Percentiles rank a stretch among this genome's conserved stretches.
Evolutionary conservation across 2,797 vertebrate species (phyloP).

Genomic region (Pachyuromys duprasi): DNA sequence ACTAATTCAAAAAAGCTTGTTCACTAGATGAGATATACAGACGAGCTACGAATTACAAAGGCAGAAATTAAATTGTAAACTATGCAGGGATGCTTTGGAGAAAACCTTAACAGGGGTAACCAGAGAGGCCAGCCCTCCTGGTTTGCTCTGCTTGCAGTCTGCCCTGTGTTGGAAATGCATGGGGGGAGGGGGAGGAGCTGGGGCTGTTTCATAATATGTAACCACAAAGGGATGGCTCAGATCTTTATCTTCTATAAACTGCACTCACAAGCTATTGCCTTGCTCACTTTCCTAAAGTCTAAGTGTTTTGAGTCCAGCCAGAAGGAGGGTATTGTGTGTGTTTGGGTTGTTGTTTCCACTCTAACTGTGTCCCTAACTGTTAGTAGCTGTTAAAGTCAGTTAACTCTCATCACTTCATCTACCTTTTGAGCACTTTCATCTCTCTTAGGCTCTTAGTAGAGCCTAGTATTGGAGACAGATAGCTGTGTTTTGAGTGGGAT

Average conservation of each 20-base stretch:
- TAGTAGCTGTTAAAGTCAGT: slow-evolving; percentile 50
- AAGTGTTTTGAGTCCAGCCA: neutral
- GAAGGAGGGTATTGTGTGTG: neutral
- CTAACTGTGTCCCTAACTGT: slow-evolving; percentile 30
- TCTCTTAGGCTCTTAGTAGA: slow-evolving; percentile 5
- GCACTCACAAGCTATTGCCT: slow-evolving; percentile 51
- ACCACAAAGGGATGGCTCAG: slow-evolving; percentile 72
- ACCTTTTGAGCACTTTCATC: neutral
- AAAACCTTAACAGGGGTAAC: slow-evolving; percentile 68
- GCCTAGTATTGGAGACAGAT: neutral
- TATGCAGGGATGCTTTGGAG: slow-evolving; percentile 73
- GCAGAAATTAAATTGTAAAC: slow-evolving; percentile 86
- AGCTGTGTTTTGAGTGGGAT: neutral
- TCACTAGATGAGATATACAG: slow-evolving; percentile 83
- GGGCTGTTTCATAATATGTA: slow-evolving; percentile 65
- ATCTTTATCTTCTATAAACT: slow-evolving; percentile 74
- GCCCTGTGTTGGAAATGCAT: slow-evolving; percentile 43
- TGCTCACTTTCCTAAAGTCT: slow-evolving; percentile 50
- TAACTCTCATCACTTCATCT: slow-evolving; percentile 30
- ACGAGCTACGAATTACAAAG: slow-evolving; percentile 83
- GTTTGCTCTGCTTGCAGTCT: slow-evolving; percentile 60
- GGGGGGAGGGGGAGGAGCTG: slow-evolving; percentile 37
- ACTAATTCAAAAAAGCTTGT: slow-evolving; percentile 88
- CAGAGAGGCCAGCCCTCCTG: slow-evolving; percentile 65
- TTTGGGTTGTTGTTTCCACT: slow-evolving; percentile 23